These are phyloP conservation scores for Nasua narica DNA, from an alignment of 2,797 vertebrate species.

Conservation along the genomic window DNA sequence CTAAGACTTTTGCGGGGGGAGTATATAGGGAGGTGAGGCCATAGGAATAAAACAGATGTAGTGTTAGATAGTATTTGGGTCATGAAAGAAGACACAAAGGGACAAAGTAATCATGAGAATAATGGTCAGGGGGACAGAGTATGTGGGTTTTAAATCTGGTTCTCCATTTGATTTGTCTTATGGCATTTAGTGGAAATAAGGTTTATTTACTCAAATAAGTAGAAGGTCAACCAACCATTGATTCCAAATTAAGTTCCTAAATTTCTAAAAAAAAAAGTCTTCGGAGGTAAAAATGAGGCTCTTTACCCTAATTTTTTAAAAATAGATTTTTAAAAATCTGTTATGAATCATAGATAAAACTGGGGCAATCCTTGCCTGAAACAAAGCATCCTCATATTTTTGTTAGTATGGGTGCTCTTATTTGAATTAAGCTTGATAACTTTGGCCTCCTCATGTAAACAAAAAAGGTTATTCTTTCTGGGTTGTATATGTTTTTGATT, in stretches of 20 bases:
- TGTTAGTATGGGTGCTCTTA: not conserved
- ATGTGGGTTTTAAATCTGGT: not conserved
- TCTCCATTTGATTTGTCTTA: not conserved
- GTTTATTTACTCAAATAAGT: not conserved
- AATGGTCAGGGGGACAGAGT: not conserved
- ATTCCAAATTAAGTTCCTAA: not conserved
- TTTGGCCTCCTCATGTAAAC: conserved; percentile 1
- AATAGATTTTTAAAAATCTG: not conserved
- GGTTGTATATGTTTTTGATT: conserved; percentile 44
- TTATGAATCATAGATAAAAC: not conserved
- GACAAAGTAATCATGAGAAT: not conserved
- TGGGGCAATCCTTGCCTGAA: not conserved
- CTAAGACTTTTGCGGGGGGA: not conserved
- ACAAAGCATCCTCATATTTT: not conserved
- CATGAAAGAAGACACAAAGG: not conserved
- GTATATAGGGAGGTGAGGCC: not conserved
- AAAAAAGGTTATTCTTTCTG: not conserved
- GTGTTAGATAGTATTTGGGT: not conserved
- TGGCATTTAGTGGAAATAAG: not conserved
- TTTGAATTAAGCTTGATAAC: not conserved
- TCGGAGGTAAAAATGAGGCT: not conserved
- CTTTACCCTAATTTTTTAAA: not conserved
- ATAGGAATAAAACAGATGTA: not conserved
- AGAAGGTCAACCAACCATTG: not conserved
- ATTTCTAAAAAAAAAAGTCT: not conserved